Percentiles rank a stretch among this genome's conserved stretches.
Conservation (phyloP, 2,113 vertebrate genomes). For the Junco hyemalis region DNA sequence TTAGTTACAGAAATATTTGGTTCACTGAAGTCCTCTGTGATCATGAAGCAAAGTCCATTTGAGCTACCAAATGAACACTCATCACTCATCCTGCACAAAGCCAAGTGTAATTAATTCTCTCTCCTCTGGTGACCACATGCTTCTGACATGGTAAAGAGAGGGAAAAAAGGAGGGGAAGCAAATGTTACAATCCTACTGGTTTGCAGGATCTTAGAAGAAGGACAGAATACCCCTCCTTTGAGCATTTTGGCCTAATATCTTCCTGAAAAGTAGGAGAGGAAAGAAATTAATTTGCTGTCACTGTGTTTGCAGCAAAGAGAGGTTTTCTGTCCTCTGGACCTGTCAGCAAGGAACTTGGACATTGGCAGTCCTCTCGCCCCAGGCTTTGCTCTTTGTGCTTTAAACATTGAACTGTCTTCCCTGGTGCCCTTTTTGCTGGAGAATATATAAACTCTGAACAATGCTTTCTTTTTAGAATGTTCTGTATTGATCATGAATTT, state of each 20-base stretch:
- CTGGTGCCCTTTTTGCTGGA: not conserved
- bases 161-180: not conserved
- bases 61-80: constrained; percentile 17
- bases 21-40: constrained; percentile 34
- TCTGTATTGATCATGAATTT: not conserved
- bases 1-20: not conserved
- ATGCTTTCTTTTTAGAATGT: not conserved
- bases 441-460: not conserved
- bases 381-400: not conserved
- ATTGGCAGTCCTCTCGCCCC: not conserved
- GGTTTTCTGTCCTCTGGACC: not conserved
- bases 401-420: not conserved
- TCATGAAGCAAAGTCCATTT: constrained; percentile 12
- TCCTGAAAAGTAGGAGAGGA: not conserved
- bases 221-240: not conserved
- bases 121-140: not conserved
- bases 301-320: not conserved
- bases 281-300: not conserved
- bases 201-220: not conserved
- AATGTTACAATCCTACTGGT: not conserved
- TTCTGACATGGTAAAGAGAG: not conserved
- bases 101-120: not conserved
- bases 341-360: not conserved
- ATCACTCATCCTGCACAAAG: not conserved
- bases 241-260: not conserved